A percentile compares a stretch with the other conserved stretches of the same genome.
Conservation (phyloP, 2,797 vertebrate genomes). For the Holocentrus rufus region DNA sequence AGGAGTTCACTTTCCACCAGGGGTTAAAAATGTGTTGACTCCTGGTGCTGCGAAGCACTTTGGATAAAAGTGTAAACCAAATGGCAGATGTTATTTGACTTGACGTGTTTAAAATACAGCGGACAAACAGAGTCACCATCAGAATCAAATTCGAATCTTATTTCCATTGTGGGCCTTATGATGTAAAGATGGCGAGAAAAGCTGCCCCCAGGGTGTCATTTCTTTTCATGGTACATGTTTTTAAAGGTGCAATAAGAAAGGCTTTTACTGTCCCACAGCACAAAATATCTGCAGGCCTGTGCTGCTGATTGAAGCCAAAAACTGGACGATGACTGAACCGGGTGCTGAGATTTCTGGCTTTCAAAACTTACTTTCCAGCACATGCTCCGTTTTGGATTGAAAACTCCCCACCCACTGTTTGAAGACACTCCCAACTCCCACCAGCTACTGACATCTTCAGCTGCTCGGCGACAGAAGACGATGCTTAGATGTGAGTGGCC, state of each 20-base stretch:
- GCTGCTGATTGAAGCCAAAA: slow-evolving; percentile 25
- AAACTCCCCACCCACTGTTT: neutral
- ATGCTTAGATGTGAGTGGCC: too few species aligned
- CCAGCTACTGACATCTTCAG: too few species aligned
- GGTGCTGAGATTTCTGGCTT: slow-evolving; percentile 14
- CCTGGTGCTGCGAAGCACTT: slow-evolving; percentile 1
- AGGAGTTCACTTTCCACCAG: slow-evolving; percentile 28
- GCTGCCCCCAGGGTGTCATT: slow-evolving; percentile 8
- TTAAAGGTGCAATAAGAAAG: slow-evolving; percentile 20
- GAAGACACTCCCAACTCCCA: neutral
- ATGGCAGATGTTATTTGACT: neutral
- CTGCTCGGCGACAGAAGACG: too few species aligned
- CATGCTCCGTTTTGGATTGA: neutral
- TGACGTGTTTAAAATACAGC: neutral
- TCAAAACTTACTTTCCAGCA: slow-evolving; percentile 1
- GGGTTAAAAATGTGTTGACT: slow-evolving; percentile 36
- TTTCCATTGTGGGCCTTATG: slow-evolving; percentile 14
- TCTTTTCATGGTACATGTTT: slow-evolving; percentile 6
- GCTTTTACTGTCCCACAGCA: slow-evolving; percentile 13
- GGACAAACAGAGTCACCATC: neutral
- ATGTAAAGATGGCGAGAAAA: slow-evolving; percentile 7
- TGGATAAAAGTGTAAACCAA: slow-evolving; percentile 13
- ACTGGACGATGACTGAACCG: slow-evolving; percentile 20
- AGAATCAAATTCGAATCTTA: neutral
- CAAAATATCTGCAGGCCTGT: slow-evolving; percentile 33